Evolutionary conservation across 2,888 invertebrate genomes (phyloP), one percentile per base, ranked within the genome.

Genomic region (Drosophila nigritarsus): DNA sequence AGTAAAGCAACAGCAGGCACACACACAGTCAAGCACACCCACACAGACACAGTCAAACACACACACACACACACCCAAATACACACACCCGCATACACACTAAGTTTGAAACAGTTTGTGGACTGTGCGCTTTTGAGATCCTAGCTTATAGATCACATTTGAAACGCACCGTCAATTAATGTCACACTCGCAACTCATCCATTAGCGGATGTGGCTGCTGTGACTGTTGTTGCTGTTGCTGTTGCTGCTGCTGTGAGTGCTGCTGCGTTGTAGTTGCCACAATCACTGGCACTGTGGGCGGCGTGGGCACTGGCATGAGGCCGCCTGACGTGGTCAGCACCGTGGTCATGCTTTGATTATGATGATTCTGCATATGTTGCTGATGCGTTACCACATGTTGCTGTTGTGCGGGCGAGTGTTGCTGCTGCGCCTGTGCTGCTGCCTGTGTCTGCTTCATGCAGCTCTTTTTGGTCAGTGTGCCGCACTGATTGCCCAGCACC

Each of bases 151-250:
- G 92, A 92, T 92, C 92, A 91, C 92, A 92, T 87, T 92, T 92
- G 86, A 92, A 92, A 91, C 92, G 92, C 91, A 92, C 92, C 86
- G 92, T 92, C 88, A 92, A 92, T 92, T 93, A 93, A 92, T 95
- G 96, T 97, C 97, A 97, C 96, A 97, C 97, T 71, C 97, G 94
- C 94, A 97, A 91, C 93, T 97, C 97, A 94, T 97, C 97, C 96
- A 97, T 96, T 80, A 91, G 73, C 24, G 91, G 82, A 95, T 94
- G 90, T 92, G 94, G 93, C 92, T 94, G 92, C 92, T 94, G 78
- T 65, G 89, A 92, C 73, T 88, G 87, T 11, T 87, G 83, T 50
- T 91, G 85, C 18, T 90, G 84, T 29, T 86, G 86, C 2, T 85
- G 86, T 30, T 83, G 89, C 48, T 87, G 90, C 68, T 89, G 91